Evolutionary conservation across 92 coral and sea anemone genomes (phyloP).

Genomic region (Epizoanthus illoricatus): DNA sequence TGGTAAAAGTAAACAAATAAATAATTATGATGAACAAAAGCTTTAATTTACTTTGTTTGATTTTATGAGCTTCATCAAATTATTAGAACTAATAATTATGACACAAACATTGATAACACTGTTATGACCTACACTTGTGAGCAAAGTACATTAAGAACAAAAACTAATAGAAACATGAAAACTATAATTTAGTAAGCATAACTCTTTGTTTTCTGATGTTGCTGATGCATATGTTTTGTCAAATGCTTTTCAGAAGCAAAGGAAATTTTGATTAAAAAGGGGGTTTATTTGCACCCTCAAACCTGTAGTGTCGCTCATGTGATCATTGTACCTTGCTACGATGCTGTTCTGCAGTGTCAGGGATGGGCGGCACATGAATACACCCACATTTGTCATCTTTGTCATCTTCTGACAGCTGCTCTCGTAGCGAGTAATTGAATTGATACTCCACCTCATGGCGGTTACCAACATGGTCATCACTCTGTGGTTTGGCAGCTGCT

Average conservation of each 20-base stretch:
- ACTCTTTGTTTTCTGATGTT: too few relatives aligned
- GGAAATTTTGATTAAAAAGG: too few relatives aligned
- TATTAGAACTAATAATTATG: background rate
- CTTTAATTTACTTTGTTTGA: too few relatives aligned
- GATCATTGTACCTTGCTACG: slow-evolving; percentile 71
- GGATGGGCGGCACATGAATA: slow-evolving; percentile 77
- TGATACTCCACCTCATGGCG: slow-evolving; percentile 61
- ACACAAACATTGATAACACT: background rate
- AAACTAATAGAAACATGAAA: too few relatives aligned
- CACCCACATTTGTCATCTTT: slow-evolving; percentile 67
- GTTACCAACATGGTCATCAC: slow-evolving; percentile 5
- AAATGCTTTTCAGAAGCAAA: too few relatives aligned
- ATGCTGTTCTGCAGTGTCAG: slow-evolving; percentile 70
- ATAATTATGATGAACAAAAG: background rate
- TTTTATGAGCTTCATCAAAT: background rate
- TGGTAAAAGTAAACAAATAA: background rate
- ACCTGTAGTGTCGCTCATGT: too few relatives aligned
- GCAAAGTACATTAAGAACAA: too few relatives aligned
- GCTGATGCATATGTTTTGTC: too few relatives aligned
- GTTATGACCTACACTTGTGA: too few relatives aligned
- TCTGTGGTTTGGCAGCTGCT: slow-evolving; percentile 2
- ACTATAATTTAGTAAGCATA: too few relatives aligned
- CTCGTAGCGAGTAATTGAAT: slow-evolving; percentile 65
- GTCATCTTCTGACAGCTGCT: slow-evolving; percentile 69
- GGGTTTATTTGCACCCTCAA: background rate